Conservation (phyloP, 37 sponge, comb jelly and placozoan species). For the Bolinopsis microptera region DNA sequence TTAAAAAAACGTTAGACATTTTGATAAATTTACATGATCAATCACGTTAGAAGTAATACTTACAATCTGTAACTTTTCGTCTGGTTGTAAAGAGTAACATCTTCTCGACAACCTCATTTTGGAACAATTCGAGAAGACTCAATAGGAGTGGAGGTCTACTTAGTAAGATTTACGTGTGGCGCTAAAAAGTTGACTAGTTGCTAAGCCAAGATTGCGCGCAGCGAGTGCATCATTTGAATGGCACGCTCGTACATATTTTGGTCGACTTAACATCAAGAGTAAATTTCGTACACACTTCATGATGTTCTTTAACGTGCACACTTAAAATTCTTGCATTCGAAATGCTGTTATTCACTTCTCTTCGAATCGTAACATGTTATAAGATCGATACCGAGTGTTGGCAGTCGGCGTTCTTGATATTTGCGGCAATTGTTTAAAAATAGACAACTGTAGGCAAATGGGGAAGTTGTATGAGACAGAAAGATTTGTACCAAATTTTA, state of each 20-base stretch:
- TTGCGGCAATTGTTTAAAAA: too few relatives aligned
- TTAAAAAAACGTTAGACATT: too few relatives aligned
- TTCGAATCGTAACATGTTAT: neutral
- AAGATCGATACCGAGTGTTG: too few relatives aligned
- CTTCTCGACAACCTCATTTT: too few relatives aligned
- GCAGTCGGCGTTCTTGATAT: too few relatives aligned
- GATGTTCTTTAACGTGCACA: neutral
- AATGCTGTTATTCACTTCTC: neutral
- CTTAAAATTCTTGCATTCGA: conserved; percentile 30
- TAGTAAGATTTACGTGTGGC: neutral
- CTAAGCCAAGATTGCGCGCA: conserved; percentile 16
- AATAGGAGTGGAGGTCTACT: neutral
- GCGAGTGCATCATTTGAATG: conserved; percentile 13
- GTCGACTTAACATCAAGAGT: neutral
- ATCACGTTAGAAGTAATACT: too few relatives aligned
- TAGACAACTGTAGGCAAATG: too few relatives aligned
- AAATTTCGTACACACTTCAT: neutral
- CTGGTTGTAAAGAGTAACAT: too few relatives aligned
- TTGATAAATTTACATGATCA: too few relatives aligned
- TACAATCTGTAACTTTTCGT: too few relatives aligned
- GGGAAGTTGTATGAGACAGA: too few relatives aligned
- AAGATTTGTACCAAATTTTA: too few relatives aligned
- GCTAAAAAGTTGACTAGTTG: neutral
- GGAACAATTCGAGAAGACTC: neutral
- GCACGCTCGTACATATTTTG: neutral